Evolutionary conservation across 2,113 vertebrate genomes (phyloP).

Genomic region (Chroicocephalus ridibundus): DNA sequence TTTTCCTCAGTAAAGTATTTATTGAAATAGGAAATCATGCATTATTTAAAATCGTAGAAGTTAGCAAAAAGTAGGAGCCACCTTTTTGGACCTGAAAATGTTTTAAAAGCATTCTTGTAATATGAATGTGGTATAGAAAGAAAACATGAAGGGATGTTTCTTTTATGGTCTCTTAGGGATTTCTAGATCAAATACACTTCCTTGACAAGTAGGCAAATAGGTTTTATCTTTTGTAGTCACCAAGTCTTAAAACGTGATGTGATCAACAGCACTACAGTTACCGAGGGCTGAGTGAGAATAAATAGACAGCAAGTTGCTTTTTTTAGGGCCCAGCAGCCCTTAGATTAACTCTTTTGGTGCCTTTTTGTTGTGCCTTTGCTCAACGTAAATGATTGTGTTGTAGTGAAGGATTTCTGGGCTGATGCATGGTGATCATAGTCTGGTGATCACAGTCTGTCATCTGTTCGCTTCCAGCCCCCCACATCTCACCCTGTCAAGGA

Average conservation of each 20-base stretch:
- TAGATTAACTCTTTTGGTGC: background rate
- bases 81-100: background rate
- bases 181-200: background rate
- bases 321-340: background rate
- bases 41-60: background rate
- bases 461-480: background rate
- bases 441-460: background rate
- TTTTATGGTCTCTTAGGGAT: background rate
- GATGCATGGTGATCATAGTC: fast-evolving
- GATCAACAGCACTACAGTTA: background rate
- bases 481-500: background rate
- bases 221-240: background rate
- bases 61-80: background rate
- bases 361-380: background rate
- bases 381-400: background rate
- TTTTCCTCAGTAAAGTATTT: background rate
- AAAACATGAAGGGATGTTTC: background rate
- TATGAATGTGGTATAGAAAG: background rate
- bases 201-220: background rate
- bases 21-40: background rate
- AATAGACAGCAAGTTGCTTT: background rate
- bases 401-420: background rate
- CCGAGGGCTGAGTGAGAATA: background rate
- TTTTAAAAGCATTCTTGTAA: background rate
- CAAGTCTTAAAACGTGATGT: background rate